Percentiles rank a stretch among this genome's conserved stretches.
Evolutionary conservation across 2,797 vertebrate species (phyloP).

Genomic region (Falco naumanni): DNA sequence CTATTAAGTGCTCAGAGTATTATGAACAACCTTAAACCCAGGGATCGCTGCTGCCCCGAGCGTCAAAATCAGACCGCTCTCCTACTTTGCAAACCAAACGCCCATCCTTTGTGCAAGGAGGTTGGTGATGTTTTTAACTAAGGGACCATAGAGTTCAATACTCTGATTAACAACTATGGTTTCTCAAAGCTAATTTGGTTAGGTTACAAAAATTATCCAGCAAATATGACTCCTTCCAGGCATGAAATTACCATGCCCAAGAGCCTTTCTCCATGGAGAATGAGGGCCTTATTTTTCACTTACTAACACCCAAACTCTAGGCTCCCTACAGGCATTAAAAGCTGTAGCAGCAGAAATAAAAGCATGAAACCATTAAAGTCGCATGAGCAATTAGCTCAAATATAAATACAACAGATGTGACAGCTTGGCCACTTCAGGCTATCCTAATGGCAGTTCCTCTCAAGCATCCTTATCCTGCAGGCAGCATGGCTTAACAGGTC

Average conservation of each 20-base stretch:
- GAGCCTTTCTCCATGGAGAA: constrained; percentile 14
- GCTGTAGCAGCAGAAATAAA: neutral
- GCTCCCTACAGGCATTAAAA: neutral
- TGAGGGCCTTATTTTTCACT: neutral
- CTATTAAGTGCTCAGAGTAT: neutral
- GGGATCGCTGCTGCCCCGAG: neutral
- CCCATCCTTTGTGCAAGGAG: too few species aligned
- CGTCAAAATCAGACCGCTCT: too few species aligned
- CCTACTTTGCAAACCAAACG: too few species aligned
- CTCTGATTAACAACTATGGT: neutral
- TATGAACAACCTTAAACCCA: too few species aligned
- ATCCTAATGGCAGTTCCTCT: neutral
- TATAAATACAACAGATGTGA: neutral
- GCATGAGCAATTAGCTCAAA: neutral
- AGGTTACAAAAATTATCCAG: neutral
- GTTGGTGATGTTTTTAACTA: too few species aligned
- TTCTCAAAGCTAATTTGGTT: constrained; percentile 25
- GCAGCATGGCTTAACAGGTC: neutral
- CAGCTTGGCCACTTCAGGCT: neutral
- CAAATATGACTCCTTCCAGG: constrained; percentile 35
- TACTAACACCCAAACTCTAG: neutral
- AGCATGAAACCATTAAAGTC: neutral
- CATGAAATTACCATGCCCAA: constrained; percentile 18
- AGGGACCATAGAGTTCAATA: neutral
- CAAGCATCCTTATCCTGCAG: neutral